Base-by-base conservation (phyloP, 2,888 invertebrate species). In the Argyresthia goedartella region DNA sequence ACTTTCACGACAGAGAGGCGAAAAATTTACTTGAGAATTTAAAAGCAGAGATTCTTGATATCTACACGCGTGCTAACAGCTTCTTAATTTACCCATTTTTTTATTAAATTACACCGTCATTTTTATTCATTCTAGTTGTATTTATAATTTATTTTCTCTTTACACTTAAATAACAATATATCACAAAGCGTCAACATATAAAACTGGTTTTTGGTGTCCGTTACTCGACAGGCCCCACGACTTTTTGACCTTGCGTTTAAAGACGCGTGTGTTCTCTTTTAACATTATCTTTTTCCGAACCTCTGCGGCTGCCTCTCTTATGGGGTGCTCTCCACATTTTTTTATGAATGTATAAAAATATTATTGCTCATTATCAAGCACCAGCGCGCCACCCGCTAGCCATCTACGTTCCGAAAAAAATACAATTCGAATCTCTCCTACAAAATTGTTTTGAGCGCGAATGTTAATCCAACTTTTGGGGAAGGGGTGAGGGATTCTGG, bases 111-210 rank as follows among this genome's bases (percentile, higher is more conserved):
- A 78, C 75, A 78, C 68, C 67, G 69, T 16, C 39, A 14, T 49
- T 49, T 43, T 43, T 73, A 70, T 53, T 65, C 71, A 58, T 62
- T 77, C 71, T 76, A 76, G 73, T 75, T 76, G 76, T 78, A 76
- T 76, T 75, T 72, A 77, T 25, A 71, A 77, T 73, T 69, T 79
- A 76, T 73, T 76, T 80, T 74, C 72, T 74, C 76, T 76, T 85
- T 85, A 85, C 85, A 84, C 84, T 81, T 85, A 84, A 85, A 85
- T 85, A 85, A 85, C 85, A 85, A 85, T 82, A 82, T 85, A 84
- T 85, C 85, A 85, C 85, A 85, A 25, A 84, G 84, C 84, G 65
- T 81, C 81, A 84, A 85, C 81, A 81, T 82, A 81, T 79, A 74
- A 76, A 76, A 76, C 60, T 67, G 72, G 69, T 63, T 71, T 66